Evolutionary conservation across 2,888 invertebrate genomes (phyloP).

Genomic region (Phytoseiulus persimilis): DNA sequence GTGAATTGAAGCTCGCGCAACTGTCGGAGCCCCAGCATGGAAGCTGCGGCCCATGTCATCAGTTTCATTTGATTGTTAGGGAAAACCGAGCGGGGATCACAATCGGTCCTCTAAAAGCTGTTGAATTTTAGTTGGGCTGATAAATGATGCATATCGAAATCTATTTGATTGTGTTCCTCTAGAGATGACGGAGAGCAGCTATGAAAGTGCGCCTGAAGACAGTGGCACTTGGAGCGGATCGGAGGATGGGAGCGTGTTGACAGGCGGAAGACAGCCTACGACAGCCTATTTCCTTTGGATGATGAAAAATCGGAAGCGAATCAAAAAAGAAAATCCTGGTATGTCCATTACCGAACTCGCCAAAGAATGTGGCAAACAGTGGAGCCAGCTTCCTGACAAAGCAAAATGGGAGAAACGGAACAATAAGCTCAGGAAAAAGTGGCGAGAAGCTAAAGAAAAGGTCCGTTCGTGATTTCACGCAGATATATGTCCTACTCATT

Average conservation of each 20-base stretch:
- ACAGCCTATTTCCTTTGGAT: not conserved
- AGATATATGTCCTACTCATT: no score
- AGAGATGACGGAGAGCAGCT: not conserved
- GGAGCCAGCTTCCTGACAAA: conserved; percentile 78
- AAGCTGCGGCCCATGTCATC: no score
- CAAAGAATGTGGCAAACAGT: conserved; percentile 85
- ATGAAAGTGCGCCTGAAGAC: not conserved
- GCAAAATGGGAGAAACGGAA: conserved; percentile 56
- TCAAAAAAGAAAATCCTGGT: conserved; percentile 80
- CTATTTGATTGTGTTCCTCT: not conserved
- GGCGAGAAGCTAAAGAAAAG: not conserved
- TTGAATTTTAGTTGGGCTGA: no score
- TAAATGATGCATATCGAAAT: no score
- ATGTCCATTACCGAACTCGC: conserved; percentile 79
- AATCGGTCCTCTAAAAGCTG: no score
- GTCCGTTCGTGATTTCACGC: no score
- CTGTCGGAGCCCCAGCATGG: no score
- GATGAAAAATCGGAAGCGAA: conserved; percentile 60
- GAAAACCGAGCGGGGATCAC: no score
- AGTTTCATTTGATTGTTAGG: no score
- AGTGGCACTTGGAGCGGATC: not conserved
- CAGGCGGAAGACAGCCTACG: not conserved
- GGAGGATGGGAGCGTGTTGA: not conserved
- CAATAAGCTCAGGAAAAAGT: not conserved
- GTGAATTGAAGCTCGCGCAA: no score